Base-by-base conservation (phyloP, 2,888 invertebrate genomes). In the Ceratothoa steindachneri region DNA sequence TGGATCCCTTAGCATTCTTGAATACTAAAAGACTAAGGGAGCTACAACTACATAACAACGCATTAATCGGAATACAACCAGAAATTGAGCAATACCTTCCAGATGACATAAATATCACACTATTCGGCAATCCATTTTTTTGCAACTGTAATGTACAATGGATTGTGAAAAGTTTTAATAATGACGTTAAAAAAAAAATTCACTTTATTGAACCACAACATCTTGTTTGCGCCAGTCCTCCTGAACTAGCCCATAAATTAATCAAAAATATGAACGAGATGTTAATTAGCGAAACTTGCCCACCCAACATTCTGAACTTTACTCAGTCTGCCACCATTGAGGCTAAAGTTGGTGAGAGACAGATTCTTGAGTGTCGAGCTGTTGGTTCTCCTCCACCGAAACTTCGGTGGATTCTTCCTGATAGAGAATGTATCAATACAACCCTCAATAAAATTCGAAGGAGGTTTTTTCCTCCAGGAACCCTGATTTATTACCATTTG, bases 111-210 rank as follows among this genome's bases (percentile, higher is more conserved):
- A 81, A 82, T 73, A 81, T 85, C 28, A 82, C 83, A 66, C 80
- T 86, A 15, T 83, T 84, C 73, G 83, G 84, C 67, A 86, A 86
- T 80, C 85, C 85, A 4, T 80, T 86, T 1, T 82, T 81, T 30
- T 86, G 86, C 81, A 86, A 86, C 81, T 86, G 86, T 80, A 86
- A 86, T 81, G 81, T 83, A 3, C 77, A 81, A 12, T 83, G 83
- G 83, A 77, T 83, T 30, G 67, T 74, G n/a, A 72, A 82, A 28
- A 64, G 73, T n/a, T 28, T 81, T 29, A 71, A 24, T 12, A 41
- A 51, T 27, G 67, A 55, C 30, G 73, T 64, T 29, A 80, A 69
- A 55, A 67, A 69, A 30, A 73, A 51, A 22, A 31, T 78, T 12
- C 22, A 53, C 9, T 15, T 78, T 5, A 31, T 69, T 4, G 82